Evolutionary conservation across 2,113 vertebrate species (phyloP), one percentile per base, ranked within the genome.

Genomic region (Eidolon helvum): DNA sequence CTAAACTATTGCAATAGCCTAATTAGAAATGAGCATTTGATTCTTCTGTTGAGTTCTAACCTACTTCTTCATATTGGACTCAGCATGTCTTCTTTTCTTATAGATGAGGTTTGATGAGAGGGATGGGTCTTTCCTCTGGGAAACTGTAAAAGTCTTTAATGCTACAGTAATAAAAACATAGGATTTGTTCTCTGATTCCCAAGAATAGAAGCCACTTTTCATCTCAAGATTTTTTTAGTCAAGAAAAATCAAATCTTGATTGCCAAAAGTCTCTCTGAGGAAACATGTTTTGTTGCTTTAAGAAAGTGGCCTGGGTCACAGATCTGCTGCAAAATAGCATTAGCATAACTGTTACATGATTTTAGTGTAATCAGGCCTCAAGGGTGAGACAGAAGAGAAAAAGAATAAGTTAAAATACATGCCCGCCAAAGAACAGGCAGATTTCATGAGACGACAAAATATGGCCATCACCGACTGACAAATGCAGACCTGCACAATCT

Each of bases 281-380:
- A 89, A 93, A 93, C 4, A n/a, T 1, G 22, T 71, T 86, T 63
- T 72, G 7, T 45, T 75, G 61, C 33, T 93, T 69, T 91, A 57
- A 90, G 5, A 87, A 90, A 94, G 22, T 26, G 7, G 50, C 35
- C 83, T 87, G 69, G 33, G 69, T 83, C 68, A 78, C 78, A 75
- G 65, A 55, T 35, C 8, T 69, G 19, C 12, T 50, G 5, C 35
- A 84, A 28, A 79, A 59, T 30, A 11, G 9, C 38, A 78, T 78
- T 89, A 68, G 35, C 50, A 78, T 57, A 74, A 35, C 61, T 78
- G 26, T 38, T 68, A 93, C 89, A 43, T 91, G 18, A 35, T n/a
- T 91, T 84, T 38, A 93, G 94, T 61, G 61, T 77, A 74, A 48
- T 89, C 78, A 74, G 57, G 15, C 16, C 82, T 91, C 79, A 65